phyloP scores from a whole-genome alignment of 2,888 invertebrate genomes.

The Yponomeuta evonymella region DNA sequence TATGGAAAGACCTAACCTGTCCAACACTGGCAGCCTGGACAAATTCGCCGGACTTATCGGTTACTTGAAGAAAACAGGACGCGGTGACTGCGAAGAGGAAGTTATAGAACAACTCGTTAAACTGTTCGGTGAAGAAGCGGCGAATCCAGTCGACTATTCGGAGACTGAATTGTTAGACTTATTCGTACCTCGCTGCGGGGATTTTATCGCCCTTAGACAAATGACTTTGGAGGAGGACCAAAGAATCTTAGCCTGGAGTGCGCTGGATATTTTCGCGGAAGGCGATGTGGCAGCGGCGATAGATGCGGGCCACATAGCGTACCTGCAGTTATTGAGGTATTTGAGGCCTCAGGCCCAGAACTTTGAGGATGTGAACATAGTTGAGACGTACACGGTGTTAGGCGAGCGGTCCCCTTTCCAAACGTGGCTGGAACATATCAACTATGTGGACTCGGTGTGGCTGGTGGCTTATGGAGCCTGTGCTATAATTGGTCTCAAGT shows the following conservation, averaged over 20 bases:
- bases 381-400: neutral
- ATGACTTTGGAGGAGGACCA: constrained; percentile 33
- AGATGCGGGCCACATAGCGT: constrained; percentile 61
- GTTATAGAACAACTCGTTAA: constrained; percentile 55
- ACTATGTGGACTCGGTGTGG: neutral
- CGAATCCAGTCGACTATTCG: constrained; percentile 43
- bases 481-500: neutral
- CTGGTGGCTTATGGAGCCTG: neutral
- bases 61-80: constrained; percentile 41
- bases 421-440: neutral
- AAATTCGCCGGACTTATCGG: constrained; percentile 48
- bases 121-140: constrained; percentile 54
- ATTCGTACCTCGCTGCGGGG: constrained; percentile 58
- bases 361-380: constrained; percentile 45
- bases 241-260: constrained; percentile 54
- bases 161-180: constrained; percentile 50
- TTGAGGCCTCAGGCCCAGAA: constrained; percentile 61
- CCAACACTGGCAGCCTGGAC: constrained; percentile 43
- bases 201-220: constrained; percentile 47
- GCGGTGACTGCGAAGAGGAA: constrained; percentile 37
- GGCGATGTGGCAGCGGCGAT: constrained; percentile 60
- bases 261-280: constrained; percentile 60
- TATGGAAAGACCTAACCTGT: constrained; percentile 52
- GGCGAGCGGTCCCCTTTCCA: neutral
- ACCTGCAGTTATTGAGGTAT: constrained; percentile 47